These are phyloP conservation scores for Azorinus chamasolen DNA, from an alignment of 2,888 invertebrate genomes.

Conservation along the genomic window DNA sequence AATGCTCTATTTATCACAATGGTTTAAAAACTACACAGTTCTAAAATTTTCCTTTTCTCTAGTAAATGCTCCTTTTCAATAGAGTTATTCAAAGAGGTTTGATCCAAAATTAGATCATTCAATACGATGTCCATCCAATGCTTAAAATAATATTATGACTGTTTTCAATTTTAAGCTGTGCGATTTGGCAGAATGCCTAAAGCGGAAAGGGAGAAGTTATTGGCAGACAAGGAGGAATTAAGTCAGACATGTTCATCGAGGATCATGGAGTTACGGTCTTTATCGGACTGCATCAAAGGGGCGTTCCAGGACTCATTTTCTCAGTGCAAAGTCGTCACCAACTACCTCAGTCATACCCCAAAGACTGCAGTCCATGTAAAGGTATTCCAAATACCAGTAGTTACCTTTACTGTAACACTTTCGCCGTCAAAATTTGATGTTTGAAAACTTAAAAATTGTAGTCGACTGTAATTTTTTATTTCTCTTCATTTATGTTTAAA, in stretches of 20 bases:
- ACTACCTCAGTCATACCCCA: constrained; percentile 38
- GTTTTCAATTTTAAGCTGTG: constrained; percentile 72
- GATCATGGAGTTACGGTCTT: constrained; percentile 78
- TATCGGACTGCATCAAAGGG: constrained; percentile 79
- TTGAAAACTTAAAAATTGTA: too few relatives aligned
- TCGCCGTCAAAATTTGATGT: constrained; percentile 3
- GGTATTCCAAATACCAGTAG: constrained; percentile 16
- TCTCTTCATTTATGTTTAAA: too few relatives aligned
- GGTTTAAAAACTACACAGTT: too few relatives aligned
- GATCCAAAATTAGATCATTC: background rate
- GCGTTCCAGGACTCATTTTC: constrained; percentile 70
- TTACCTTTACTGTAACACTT: background rate
- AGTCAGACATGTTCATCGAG: constrained; percentile 67
- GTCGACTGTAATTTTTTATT: too few relatives aligned
- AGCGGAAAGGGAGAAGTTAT: constrained; percentile 79
- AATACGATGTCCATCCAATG: too few relatives aligned
- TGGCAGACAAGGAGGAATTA: constrained; percentile 81
- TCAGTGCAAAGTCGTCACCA: constrained; percentile 42
- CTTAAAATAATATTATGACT: too few relatives aligned
- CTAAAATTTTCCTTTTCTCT: too few relatives aligned
- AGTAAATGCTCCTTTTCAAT: too few relatives aligned
- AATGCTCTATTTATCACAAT: too few relatives aligned
- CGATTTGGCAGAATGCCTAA: constrained; percentile 83
- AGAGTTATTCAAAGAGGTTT: too few relatives aligned
- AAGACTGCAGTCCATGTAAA: constrained; percentile 30